These are phyloP conservation scores for Acropora tenuis DNA, from an alignment of 64 coral and sea anemone species.

Conservation along the genomic window DNA sequence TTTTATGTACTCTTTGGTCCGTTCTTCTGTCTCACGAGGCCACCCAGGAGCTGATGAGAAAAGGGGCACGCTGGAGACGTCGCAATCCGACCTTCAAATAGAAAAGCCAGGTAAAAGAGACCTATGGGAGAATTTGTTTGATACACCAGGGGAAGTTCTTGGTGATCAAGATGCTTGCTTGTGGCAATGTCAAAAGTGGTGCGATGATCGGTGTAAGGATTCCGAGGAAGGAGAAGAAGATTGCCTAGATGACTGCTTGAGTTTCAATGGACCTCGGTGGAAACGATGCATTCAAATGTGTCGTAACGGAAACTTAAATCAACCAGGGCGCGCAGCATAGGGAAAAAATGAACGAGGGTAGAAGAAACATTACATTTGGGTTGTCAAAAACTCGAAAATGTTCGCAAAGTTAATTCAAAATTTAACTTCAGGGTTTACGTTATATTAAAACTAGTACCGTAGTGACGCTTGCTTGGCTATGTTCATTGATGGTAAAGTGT, in stretches of 20 bases:
- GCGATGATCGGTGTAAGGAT: neutral
- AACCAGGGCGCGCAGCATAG: neutral
- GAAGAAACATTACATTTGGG: neutral
- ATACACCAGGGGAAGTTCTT: neutral
- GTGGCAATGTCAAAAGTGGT: conserved; percentile 27
- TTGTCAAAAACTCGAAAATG: no score
- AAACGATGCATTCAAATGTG: neutral
- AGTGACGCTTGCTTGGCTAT: no score
- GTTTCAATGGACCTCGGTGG: neutral
- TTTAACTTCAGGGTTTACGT: no score
- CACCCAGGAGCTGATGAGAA: neutral
- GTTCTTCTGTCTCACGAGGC: neutral
- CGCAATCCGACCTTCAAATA: neutral
- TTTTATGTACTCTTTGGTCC: neutral
- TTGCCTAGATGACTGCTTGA: neutral
- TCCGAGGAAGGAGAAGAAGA: neutral
- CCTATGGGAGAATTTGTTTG: conserved; percentile 10
- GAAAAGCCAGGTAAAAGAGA: neutral
- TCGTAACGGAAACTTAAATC: neutral
- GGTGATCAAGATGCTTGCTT: conserved; percentile 12
- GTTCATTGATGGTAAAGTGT: no score
- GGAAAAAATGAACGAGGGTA: neutral
- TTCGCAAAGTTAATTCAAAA: no score
- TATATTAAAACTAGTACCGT: no score
- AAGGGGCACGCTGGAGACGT: neutral